Evolutionary conservation across 2,888 invertebrate genomes (phyloP).

Genomic region (Stenodera caucasica): DNA sequence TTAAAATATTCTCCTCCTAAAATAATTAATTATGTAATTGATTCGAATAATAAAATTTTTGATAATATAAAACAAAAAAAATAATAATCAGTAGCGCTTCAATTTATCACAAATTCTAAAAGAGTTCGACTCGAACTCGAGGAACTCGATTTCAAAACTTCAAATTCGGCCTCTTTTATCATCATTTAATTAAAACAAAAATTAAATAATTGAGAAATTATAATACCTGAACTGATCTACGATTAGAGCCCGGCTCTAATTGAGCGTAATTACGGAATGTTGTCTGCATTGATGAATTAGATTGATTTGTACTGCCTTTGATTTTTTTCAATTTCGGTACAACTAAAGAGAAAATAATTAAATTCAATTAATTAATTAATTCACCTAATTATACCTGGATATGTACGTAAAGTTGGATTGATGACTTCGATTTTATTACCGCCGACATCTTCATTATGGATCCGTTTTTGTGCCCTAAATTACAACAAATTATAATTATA

Average conservation of each 20-base stretch:
- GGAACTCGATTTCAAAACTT: constrained; percentile 27
- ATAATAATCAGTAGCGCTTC: constrained; percentile 17
- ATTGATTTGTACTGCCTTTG: background rate
- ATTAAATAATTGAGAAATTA: background rate
- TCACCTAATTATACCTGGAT: constrained; percentile 31
- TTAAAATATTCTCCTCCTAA: background rate
- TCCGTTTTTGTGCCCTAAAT: constrained; percentile 76
- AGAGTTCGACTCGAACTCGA: too few species aligned
- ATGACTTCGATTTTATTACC: constrained; percentile 69
- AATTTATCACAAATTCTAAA: constrained; percentile 13
- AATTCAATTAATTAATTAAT: background rate
- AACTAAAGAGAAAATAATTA: background rate
- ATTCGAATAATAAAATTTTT: background rate
- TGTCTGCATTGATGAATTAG: background rate
- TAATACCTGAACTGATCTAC: background rate
- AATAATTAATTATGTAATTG: background rate
- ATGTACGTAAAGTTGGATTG: constrained; percentile 40
- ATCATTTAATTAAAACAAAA: constrained; percentile 39
- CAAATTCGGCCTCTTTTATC: constrained; percentile 52
- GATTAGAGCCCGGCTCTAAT: background rate
- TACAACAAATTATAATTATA: constrained; percentile 14
- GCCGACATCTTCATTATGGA: constrained; percentile 82
- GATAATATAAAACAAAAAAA: background rate
- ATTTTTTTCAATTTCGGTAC: constrained; percentile 1
- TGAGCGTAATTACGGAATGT: background rate